Conservation (phyloP, 2,888 invertebrate genomes). For the Thyatira batis region DNA sequence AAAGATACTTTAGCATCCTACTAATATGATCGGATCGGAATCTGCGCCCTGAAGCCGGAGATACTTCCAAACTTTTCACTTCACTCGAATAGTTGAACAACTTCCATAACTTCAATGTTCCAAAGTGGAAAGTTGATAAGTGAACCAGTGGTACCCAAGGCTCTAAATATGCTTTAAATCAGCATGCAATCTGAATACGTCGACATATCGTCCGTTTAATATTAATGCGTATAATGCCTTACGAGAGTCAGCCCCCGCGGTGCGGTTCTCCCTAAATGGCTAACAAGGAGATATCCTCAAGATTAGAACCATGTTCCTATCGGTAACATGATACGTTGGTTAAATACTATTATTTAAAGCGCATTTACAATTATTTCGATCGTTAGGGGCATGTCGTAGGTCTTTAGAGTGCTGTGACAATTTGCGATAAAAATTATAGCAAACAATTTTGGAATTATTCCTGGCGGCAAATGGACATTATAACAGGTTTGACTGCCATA, state of each 20-base stretch:
- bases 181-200: constrained; percentile 7
- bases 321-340: constrained; percentile 34
- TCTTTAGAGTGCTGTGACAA: background rate
- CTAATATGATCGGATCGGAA: background rate
- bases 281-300: constrained; percentile 18
- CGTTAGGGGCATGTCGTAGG: constrained; percentile 1
- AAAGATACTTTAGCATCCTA: background rate
- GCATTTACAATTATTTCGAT: background rate
- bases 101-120: constrained; percentile 24
- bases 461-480: background rate
- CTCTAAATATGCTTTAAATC: constrained; percentile 18
- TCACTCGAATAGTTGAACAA: constrained; percentile 38
- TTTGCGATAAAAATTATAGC: background rate
- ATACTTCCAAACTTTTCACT: constrained; percentile 44
- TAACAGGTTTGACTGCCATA: background rate
- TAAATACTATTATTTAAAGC: constrained; percentile 27
- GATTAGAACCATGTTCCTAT: constrained; percentile 54
- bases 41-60: constrained; percentile 5
- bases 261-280: constrained; percentile 5
- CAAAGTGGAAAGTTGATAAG: constrained; percentile 40
- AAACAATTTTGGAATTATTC: background rate
- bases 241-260: constrained; percentile 37
- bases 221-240: constrained; percentile 55
- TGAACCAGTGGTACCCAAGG: constrained; percentile 18
- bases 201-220: constrained; percentile 41